Conservation (phyloP, 2,888 invertebrate genomes). For the Eremobia ochroleuca region DNA sequence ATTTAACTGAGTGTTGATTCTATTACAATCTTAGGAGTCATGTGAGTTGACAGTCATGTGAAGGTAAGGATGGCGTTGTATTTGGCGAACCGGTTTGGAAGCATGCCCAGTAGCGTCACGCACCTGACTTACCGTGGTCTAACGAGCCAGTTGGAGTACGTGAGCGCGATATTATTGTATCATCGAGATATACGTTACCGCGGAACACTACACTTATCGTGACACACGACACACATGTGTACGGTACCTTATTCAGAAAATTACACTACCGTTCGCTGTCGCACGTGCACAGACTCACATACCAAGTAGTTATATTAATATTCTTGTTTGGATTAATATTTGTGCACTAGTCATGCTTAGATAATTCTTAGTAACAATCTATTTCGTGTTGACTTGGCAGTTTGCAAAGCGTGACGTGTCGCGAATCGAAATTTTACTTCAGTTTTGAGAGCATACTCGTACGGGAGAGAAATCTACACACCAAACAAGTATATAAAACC, state of each 20-base stretch:
- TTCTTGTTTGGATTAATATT: conserved; percentile 3
- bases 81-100: conserved; percentile 77
- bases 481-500: conserved; percentile 35
- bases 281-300: conserved; percentile 48
- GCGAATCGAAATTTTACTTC: conserved; percentile 20
- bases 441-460: conserved; percentile 34
- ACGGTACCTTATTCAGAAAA: conserved; percentile 31
- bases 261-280: conserved; percentile 16
- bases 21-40: conserved; percentile 66
- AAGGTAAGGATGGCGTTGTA: conserved; percentile 66
- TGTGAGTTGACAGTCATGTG: conserved; percentile 74
- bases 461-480: conserved; percentile 43
- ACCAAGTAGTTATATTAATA: conserved; percentile 9
- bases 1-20: conserved; percentile 46
- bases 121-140: conserved; percentile 44
- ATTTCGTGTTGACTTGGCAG: conserved; percentile 19
- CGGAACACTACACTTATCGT: conserved; percentile 39
- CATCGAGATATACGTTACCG: conserved; percentile 17
- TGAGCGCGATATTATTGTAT: conserved; percentile 41
- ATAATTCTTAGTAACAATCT: background rate
- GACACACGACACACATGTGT: conserved; percentile 5
- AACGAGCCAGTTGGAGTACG: conserved; percentile 42
- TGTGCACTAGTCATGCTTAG: background rate
- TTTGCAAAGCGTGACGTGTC: conserved; percentile 13
- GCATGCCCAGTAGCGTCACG: conserved; percentile 74